A percentile compares a stretch with the other conserved stretches of the same genome.
phyloP scores from a whole-genome alignment of 2,888 invertebrate species.

The Lasioglossum vierecki region DNA sequence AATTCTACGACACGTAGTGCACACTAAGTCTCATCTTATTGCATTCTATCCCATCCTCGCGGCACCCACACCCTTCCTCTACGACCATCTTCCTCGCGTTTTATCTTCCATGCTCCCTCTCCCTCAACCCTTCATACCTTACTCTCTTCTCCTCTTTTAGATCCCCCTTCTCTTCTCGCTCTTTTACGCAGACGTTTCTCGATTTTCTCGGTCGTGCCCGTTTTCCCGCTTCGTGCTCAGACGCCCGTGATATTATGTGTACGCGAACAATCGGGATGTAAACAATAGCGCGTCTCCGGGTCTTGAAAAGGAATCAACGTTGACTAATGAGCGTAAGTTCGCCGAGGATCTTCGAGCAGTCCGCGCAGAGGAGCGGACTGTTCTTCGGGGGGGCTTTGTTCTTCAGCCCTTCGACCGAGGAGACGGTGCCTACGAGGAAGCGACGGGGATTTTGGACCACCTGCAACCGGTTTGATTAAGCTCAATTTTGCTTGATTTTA shows the following conservation, averaged over 20 bases:
- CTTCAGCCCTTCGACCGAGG: constrained; percentile 12
- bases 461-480: not conserved
- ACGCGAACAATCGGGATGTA: constrained; percentile 50
- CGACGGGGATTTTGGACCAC: not conserved
- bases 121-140: not conserved
- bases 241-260: constrained; percentile 39
- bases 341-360: not conserved
- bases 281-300: constrained; percentile 49
- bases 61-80: not conserved
- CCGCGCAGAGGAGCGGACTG: not conserved
- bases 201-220: constrained; percentile 7
- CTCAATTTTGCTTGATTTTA: not conserved
- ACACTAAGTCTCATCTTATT: constrained; percentile 68
- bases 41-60: constrained; percentile 54
- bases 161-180: not conserved
- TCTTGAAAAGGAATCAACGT: constrained; percentile 45
- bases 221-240: not conserved
- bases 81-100: not conserved
- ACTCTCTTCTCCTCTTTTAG: not conserved
- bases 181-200: not conserved
- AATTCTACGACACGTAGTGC: constrained; percentile 68
- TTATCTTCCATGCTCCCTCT: not conserved
- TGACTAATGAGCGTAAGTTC: constrained; percentile 53
- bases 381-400: constrained; percentile 40
- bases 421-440: not conserved